Conservation (phyloP, 2,797 vertebrate species). For the Ficedula albicollis region DNA sequence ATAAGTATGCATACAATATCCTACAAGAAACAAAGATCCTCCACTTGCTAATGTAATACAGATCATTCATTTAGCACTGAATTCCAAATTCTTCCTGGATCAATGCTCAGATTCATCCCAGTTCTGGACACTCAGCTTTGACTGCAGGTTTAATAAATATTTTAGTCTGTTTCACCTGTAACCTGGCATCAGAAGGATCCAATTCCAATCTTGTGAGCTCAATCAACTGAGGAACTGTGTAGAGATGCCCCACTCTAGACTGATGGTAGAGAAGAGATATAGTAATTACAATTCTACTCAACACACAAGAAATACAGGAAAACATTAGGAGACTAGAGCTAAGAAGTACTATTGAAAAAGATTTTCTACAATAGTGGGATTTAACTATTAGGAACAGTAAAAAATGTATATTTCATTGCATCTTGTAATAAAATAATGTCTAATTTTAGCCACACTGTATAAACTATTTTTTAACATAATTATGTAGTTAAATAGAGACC, state of each 20-base stretch:
- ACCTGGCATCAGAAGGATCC: neutral
- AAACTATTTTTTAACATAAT: neutral
- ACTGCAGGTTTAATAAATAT: neutral
- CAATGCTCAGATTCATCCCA: neutral
- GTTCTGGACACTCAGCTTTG: neutral
- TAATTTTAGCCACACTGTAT: neutral
- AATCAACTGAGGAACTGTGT: neutral
- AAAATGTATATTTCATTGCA: neutral
- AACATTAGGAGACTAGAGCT: neutral
- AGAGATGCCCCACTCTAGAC: neutral
- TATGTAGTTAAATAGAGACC: neutral
- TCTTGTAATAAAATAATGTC: neutral
- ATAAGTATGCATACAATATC: neutral
- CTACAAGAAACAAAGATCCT: neutral
- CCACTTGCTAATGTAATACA: neutral
- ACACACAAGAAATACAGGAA: neutral
- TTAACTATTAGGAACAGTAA: neutral
- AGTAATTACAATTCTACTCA: neutral
- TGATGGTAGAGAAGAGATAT: neutral
- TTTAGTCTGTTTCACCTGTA: neutral
- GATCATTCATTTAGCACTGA: neutral
- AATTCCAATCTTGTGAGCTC: neutral
- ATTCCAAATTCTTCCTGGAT: neutral
- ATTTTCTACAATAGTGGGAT: neutral
- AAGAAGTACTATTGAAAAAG: neutral